Conservation (phyloP, 2,888 invertebrate genomes). For the Diaprepes abbreviatus region DNA sequence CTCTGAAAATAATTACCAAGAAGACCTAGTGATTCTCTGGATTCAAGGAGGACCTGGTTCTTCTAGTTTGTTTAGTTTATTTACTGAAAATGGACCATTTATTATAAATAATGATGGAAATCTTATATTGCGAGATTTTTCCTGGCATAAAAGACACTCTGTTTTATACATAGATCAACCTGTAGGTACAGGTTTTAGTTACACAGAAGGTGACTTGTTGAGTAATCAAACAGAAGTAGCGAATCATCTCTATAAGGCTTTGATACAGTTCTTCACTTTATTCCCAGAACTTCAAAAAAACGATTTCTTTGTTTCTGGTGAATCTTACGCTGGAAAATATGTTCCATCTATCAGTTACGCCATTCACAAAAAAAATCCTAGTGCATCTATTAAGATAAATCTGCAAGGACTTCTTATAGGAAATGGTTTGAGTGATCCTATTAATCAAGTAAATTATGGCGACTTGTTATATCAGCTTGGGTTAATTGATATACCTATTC, state of each 20-base stretch:
- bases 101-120: conserved; percentile 64
- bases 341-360: conserved; percentile 83
- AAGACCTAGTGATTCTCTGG: conserved; percentile 82
- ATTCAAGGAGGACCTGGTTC: too few species aligned
- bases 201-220: conserved; percentile 85
- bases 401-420: conserved; percentile 72
- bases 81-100: conserved; percentile 86
- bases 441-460: conserved; percentile 77
- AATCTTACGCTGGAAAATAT: conserved; percentile 83
- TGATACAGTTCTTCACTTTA: conserved; percentile 85
- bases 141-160: conserved; percentile 69
- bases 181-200: conserved; percentile 91
- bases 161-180: too few species aligned
- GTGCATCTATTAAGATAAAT: conserved; percentile 70
- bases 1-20: conserved; percentile 68
- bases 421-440: too few species aligned
- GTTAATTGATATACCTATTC: conserved; percentile 75
- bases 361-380: conserved; percentile 76
- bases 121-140: conserved; percentile 72
- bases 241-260: conserved; percentile 80
- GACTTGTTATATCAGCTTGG: conserved; percentile 80
- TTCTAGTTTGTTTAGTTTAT: conserved; percentile 80
- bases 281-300: too few species aligned
- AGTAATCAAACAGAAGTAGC: conserved; percentile 85
- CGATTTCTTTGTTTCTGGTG: too few species aligned